Evolutionary conservation across 2,888 invertebrate genomes (phyloP).

Genomic region (Tetropium fuscum): DNA sequence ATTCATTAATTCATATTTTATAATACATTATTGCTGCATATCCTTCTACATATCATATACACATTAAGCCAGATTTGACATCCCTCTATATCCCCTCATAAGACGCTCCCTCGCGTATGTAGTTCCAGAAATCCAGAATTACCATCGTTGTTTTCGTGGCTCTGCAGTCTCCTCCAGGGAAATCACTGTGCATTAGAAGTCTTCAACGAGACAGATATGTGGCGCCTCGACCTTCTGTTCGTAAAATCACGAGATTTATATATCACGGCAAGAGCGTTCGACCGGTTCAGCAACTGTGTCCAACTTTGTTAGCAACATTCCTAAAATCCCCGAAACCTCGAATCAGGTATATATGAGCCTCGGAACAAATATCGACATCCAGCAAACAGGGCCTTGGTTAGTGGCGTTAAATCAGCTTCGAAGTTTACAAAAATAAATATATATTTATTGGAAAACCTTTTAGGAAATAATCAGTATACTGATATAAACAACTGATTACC

Average conservation of each 20-base stretch:
- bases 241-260: slow-evolving; percentile 45
- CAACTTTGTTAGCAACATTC: slow-evolving; percentile 14
- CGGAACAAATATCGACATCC: background rate
- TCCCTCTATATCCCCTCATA: too few species aligned
- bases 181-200: slow-evolving; percentile 58
- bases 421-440: background rate
- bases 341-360: background rate
- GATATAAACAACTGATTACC: too few species aligned
- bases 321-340: background rate
- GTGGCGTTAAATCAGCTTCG: slow-evolving; percentile 5
- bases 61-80: too few species aligned
- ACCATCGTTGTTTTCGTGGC: slow-evolving; percentile 55
- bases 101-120: too few species aligned
- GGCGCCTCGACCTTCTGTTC: slow-evolving; percentile 53
- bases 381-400: background rate
- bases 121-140: too few species aligned
- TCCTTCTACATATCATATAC: too few species aligned
- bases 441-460: too few species aligned
- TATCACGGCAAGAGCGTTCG: background rate
- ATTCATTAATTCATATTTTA: too few species aligned
- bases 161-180: slow-evolving; percentile 54
- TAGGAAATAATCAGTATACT: too few species aligned
- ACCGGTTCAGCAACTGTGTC: slow-evolving; percentile 10
- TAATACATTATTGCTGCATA: too few species aligned
- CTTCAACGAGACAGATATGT: slow-evolving; percentile 47